phyloP scores from a whole-genome alignment of 2,888 invertebrate species.

The Himalopsyche tibetana region DNA sequence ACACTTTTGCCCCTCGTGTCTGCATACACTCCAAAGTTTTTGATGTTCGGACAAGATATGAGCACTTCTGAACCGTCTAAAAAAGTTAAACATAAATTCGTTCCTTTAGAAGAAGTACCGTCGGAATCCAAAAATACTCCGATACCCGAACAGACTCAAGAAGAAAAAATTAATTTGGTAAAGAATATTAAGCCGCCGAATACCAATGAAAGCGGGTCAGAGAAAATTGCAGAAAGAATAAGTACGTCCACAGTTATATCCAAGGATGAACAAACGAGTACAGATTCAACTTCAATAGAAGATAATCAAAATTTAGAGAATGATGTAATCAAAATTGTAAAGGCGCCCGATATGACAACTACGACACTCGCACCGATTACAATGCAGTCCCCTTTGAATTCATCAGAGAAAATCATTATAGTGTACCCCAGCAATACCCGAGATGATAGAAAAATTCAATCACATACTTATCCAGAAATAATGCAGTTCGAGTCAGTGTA shows the following conservation, averaged over 20 bases:
- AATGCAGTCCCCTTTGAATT: slow-evolving; percentile 69
- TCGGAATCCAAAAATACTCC: slow-evolving; percentile 68
- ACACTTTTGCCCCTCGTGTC: slow-evolving; percentile 86
- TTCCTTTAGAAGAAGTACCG: slow-evolving; percentile 77
- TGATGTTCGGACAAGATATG: slow-evolving; percentile 74
- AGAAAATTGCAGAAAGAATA: slow-evolving; percentile 68
- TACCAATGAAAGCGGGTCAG: slow-evolving; percentile 73
- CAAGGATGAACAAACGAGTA: slow-evolving; percentile 25
- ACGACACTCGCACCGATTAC: slow-evolving; percentile 75
- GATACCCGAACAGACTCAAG: slow-evolving; percentile 74
- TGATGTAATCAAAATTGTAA: slow-evolving; percentile 72
- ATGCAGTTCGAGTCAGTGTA: slow-evolving; percentile 76
- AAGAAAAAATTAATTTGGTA: slow-evolving; percentile 75
- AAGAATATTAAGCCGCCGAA: slow-evolving; percentile 73
- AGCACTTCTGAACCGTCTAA: slow-evolving; percentile 69
- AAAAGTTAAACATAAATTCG: slow-evolving; percentile 77
- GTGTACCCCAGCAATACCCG: slow-evolving; percentile 76
- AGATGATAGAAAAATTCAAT: slow-evolving; percentile 75
- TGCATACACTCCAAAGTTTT: slow-evolving; percentile 86
- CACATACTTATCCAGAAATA: slow-evolving; percentile 75
- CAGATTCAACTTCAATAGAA: neutral
- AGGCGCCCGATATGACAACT: slow-evolving; percentile 72
- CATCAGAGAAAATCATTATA: slow-evolving; percentile 74
- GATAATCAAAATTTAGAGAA: slow-evolving; percentile 69
- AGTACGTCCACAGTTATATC: slow-evolving; percentile 39